These are phyloP conservation scores for Hypanus sabinus DNA, from an alignment of 2,113 vertebrate species.

Conservation along the genomic window DNA sequence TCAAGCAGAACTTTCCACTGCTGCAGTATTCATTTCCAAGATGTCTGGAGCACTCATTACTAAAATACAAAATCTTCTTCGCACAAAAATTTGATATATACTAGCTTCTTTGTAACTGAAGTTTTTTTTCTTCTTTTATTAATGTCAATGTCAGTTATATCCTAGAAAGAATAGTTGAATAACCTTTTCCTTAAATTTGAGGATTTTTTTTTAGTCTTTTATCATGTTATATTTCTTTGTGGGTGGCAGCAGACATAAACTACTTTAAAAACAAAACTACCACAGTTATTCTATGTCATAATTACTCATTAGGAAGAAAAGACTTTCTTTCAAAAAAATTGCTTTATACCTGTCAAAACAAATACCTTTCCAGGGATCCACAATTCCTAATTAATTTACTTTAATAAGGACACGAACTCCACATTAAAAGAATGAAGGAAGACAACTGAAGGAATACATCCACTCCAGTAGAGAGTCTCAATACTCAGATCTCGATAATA, in stretches of 20 bases:
- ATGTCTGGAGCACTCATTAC: constrained; percentile 12
- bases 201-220: background rate
- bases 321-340: background rate
- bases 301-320: background rate
- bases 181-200: constrained; percentile 17
- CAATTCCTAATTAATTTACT: background rate
- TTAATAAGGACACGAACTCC: background rate
- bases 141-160: background rate
- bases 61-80: background rate
- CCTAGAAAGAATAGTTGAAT: background rate
- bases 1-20: constrained; percentile 35
- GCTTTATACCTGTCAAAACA: background rate
- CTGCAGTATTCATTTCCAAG: constrained; percentile 3
- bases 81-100: background rate
- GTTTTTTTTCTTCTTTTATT: background rate
- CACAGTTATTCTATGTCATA: background rate
- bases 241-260: background rate
- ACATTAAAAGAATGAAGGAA: background rate
- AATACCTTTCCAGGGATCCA: background rate
- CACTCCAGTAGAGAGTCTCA: background rate
- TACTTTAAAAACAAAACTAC: background rate
- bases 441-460: background rate
- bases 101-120: background rate
- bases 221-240: background rate
- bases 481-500: background rate